phyloP scores from a whole-genome alignment of 2,888 invertebrate genomes.

The Agonum fuliginosum region DNA sequence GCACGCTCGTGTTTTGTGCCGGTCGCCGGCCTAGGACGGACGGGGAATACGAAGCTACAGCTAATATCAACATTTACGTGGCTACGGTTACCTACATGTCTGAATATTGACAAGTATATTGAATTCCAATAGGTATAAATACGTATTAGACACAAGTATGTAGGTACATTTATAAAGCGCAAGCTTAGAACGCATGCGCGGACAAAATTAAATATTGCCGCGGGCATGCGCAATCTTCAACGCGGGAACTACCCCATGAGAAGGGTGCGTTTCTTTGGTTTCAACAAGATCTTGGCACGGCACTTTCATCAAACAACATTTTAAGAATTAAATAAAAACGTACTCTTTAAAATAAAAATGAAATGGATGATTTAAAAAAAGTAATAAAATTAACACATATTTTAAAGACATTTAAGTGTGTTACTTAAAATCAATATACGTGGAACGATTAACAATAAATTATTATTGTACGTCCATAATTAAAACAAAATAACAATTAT shows the following conservation, averaged over 20 bases:
- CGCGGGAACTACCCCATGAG: background rate
- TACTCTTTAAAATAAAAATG: no score
- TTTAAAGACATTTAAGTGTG: no score
- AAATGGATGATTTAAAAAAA: no score
- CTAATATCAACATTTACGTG: constrained; percentile 69
- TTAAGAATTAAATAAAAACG: no score
- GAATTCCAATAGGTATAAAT: constrained; percentile 67
- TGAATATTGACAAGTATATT: constrained; percentile 69
- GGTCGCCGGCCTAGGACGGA: constrained; percentile 18
- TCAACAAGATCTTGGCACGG: constrained; percentile 9
- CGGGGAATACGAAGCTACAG: constrained; percentile 68
- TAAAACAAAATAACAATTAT: no score
- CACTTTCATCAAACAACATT: no score
- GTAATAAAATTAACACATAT: no score
- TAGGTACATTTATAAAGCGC: constrained; percentile 60
- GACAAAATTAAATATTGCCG: constrained; percentile 51
- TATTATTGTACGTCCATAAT: no score
- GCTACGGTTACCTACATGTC: constrained; percentile 67
- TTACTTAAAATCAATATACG: no score
- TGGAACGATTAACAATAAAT: no score
- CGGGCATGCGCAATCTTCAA: constrained; percentile 19
- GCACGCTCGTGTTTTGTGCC: background rate
- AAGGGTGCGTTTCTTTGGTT: constrained; percentile 15
- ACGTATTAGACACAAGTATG: constrained; percentile 60
- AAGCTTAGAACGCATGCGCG: constrained; percentile 59